These are phyloP conservation scores for Vanessa cardui DNA, from an alignment of 2,888 invertebrate genomes.

Conservation along the genomic window DNA sequence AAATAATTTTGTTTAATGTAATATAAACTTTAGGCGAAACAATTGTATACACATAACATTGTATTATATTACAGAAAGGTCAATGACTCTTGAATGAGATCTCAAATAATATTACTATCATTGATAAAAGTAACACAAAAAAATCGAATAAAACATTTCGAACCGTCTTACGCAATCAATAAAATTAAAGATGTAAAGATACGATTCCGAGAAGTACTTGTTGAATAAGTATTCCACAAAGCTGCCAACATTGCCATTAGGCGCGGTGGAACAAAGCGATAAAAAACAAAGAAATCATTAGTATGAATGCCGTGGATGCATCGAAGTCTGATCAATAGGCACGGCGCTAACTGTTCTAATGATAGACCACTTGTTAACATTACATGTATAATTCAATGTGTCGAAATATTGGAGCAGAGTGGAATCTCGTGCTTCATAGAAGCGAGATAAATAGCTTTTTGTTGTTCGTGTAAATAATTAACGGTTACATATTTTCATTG, in stretches of 20 bases:
- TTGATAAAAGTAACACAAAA: neutral
- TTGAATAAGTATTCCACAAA: slow-evolving; percentile 8
- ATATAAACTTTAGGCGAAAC: too few relatives aligned
- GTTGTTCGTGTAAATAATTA: neutral
- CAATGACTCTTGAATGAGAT: too few relatives aligned
- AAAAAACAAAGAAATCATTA: slow-evolving; percentile 34
- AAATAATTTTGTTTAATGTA: too few relatives aligned
- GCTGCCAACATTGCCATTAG: slow-evolving; percentile 18
- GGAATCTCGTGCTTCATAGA: neutral
- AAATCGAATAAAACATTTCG: neutral
- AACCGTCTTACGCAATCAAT: neutral
- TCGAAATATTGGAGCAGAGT: slow-evolving; percentile 22
- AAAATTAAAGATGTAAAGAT: slow-evolving; percentile 10
- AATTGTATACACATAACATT: too few relatives aligned
- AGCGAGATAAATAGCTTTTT: neutral
- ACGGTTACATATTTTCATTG: neutral
- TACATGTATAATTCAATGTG: slow-evolving; percentile 47
- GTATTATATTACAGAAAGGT: too few relatives aligned
- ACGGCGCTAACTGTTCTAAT: slow-evolving; percentile 48
- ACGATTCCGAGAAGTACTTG: slow-evolving; percentile 9
- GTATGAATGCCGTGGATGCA: slow-evolving; percentile 35
- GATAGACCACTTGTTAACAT: slow-evolving; percentile 46
- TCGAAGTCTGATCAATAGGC: slow-evolving; percentile 50
- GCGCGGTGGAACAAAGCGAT: slow-evolving; percentile 28
- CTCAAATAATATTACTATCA: neutral